These are phyloP conservation scores for Yponomeuta plumbellus DNA, from an alignment of 2,888 invertebrate species.

Conservation along the genomic window DNA sequence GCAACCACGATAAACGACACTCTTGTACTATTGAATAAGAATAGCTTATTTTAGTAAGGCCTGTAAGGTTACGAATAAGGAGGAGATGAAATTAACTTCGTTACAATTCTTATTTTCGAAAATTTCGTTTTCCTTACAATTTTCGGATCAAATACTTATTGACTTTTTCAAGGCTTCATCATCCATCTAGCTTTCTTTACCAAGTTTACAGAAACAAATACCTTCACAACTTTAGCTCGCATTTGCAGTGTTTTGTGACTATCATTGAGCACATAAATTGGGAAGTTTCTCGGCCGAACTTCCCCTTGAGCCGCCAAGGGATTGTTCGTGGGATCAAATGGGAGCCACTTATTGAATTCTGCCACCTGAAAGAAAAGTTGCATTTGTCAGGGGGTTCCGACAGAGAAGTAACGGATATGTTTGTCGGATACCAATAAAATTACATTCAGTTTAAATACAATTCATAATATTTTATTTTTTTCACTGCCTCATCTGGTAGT, in stretches of 20 bases:
- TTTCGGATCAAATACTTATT: too few relatives aligned
- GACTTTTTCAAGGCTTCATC: too few relatives aligned
- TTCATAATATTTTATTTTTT: too few relatives aligned
- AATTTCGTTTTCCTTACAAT: too few relatives aligned
- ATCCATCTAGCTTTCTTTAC: too few relatives aligned
- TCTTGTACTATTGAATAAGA: background rate
- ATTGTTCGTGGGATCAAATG: slow-evolving; percentile 78
- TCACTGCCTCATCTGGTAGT: too few relatives aligned
- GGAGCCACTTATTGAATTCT: slow-evolving; percentile 98
- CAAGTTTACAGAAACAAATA: slow-evolving; percentile 24
- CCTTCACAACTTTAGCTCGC: slow-evolving; percentile 88
- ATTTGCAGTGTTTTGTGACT: slow-evolving; percentile 93
- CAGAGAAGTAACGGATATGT: background rate
- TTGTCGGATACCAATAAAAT: too few relatives aligned
- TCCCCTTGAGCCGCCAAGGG: slow-evolving; percentile 79
- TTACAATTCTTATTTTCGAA: too few relatives aligned
- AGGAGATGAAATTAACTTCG: too few relatives aligned
- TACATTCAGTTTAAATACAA: too few relatives aligned
- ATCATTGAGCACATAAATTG: slow-evolving; percentile 94
- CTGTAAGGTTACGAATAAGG: too few relatives aligned
- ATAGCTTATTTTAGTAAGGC: background rate
- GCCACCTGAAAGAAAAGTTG: slow-evolving; percentile 82
- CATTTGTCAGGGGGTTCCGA: slow-evolving; percentile 11
- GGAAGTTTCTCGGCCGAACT: slow-evolving; percentile 88
- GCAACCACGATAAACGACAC: background rate